phyloP scores from a whole-genome alignment of 2,888 invertebrate species.

The Theretra japonica region DNA sequence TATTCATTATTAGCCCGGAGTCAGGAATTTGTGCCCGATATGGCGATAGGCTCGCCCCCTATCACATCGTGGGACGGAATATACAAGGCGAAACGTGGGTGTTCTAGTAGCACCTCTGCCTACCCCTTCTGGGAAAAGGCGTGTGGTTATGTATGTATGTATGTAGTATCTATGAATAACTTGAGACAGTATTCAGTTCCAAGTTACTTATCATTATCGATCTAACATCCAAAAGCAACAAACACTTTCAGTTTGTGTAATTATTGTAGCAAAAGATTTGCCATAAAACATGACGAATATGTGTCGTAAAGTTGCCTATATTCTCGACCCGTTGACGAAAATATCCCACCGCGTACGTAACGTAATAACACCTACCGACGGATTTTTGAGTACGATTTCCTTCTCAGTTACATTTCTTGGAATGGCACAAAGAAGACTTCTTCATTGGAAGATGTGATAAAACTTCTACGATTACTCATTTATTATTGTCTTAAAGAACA shows the following conservation, averaged over 20 bases:
- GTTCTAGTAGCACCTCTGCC: too few species aligned
- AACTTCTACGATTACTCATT: constrained; percentile 2
- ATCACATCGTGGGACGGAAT: too few species aligned
- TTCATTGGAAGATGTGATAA: not conserved
- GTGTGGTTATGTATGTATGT: too few species aligned
- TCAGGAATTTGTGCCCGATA: too few species aligned
- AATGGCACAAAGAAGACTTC: constrained; percentile 33
- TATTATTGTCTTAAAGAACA: not conserved
- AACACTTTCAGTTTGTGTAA: not conserved
- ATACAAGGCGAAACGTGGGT: too few species aligned
- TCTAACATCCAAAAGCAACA: too few species aligned
- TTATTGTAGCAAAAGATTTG: constrained; percentile 45
- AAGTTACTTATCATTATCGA: too few species aligned
- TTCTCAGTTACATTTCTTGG: constrained; percentile 47
- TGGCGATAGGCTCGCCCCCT: too few species aligned
- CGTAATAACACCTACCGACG: constrained; percentile 46
- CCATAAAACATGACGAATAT: constrained; percentile 50
- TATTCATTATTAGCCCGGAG: too few species aligned
- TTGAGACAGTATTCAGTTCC: too few species aligned
- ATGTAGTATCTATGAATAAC: too few species aligned
- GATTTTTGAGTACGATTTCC: constrained; percentile 51
- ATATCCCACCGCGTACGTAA: constrained; percentile 57
- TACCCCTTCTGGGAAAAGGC: too few species aligned
- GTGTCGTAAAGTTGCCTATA: constrained; percentile 60
- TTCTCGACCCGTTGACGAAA: constrained; percentile 55